Percentiles rank a stretch among this genome's conserved stretches.
phyloP scores from a whole-genome alignment of 2,113 vertebrate species.

The Taurulus bubalis region DNA sequence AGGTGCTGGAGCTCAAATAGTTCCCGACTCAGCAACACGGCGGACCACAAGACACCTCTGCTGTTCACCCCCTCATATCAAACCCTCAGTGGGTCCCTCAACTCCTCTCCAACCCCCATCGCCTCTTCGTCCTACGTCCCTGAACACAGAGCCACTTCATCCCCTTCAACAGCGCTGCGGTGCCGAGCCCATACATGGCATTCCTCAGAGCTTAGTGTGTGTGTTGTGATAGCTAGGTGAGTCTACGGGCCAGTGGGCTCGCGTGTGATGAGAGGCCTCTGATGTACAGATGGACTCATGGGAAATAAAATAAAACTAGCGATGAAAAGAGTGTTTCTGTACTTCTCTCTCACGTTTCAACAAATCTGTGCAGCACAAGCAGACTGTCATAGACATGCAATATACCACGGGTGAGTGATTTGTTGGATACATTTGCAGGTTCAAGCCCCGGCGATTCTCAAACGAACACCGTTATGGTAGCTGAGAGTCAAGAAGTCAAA shows the following conservation, averaged over 20 bases:
- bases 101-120: background rate
- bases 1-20: slow-evolving; percentile 52
- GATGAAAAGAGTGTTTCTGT: slow-evolving; percentile 40
- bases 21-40: slow-evolving; percentile 37
- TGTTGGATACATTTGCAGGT: background rate
- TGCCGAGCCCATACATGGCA: slow-evolving; percentile 24
- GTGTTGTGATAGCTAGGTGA: slow-evolving; percentile 48
- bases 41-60: slow-evolving; percentile 22
- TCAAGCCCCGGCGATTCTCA: background rate
- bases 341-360: slow-evolving; percentile 17
- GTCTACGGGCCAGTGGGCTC: slow-evolving; percentile 15
- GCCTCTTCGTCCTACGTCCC: slow-evolving; percentile 10
- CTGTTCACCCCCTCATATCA: slow-evolving; percentile 33
- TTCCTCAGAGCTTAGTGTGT: slow-evolving; percentile 53
- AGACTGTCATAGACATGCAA: background rate
- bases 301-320: slow-evolving; percentile 40
- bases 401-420: background rate
- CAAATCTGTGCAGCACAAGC: slow-evolving; percentile 16
- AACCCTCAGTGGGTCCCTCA: background rate
- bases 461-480: background rate
- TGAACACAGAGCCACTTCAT: slow-evolving; percentile 45
- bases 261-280: slow-evolving; percentile 38
- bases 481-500: background rate
- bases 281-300: slow-evolving; percentile 21
- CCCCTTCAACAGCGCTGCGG: slow-evolving; percentile 29